Evolutionary conservation across 1,140 invertebrate species (phyloP).

Genomic region (Calosoma granatense): DNA sequence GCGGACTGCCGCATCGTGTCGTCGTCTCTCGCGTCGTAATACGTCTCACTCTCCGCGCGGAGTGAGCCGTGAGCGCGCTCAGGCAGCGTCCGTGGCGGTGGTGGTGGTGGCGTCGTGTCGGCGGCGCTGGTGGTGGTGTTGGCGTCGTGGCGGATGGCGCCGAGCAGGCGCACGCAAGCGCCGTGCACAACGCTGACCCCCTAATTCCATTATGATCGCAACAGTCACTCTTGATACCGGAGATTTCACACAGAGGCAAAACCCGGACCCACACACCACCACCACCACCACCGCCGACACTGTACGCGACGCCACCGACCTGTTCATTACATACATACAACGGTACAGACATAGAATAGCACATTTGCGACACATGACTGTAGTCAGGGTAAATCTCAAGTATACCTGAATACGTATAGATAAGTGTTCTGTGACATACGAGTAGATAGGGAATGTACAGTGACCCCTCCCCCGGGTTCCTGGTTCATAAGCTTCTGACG

Average conservation of each 20-base stretch:
- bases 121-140: neutral
- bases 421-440: too few species aligned
- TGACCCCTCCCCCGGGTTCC: neutral
- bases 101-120: neutral
- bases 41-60: neutral
- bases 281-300: neutral
- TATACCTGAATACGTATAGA: too few species aligned
- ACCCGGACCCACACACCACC: neutral
- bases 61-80: neutral
- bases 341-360: too few species aligned
- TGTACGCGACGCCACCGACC: too few species aligned
- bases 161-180: neutral
- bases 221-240: neutral
- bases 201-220: constrained; percentile 5
- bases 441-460: too few species aligned
- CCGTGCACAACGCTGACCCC: neutral
- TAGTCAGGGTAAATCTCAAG: too few species aligned
- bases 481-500: neutral
- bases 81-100: neutral
- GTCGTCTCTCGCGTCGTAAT: too few species aligned
- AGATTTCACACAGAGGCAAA: too few species aligned
- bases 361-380: too few species aligned
- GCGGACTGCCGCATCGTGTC: too few species aligned
- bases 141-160: neutral
- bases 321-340: too few species aligned